Percentiles rank a stretch among this genome's conserved stretches.
Evolutionary conservation across 1,140 invertebrate genomes (phyloP).

Genomic region (Phortica variegata): DNA sequence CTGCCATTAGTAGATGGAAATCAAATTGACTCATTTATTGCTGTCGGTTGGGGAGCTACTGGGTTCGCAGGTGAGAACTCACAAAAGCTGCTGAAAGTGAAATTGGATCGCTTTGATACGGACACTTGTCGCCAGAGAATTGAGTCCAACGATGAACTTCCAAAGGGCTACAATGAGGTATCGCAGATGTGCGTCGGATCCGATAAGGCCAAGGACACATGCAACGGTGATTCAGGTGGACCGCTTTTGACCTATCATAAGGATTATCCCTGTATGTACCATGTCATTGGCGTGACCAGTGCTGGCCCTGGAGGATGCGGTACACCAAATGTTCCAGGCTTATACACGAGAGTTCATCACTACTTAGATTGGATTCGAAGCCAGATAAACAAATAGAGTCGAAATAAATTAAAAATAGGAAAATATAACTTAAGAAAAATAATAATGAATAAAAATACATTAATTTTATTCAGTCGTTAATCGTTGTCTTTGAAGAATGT

Average conservation of each 20-base stretch:
- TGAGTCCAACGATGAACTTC: constrained; percentile 40
- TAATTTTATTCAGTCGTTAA: too few relatives aligned
- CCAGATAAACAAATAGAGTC: constrained; percentile 20
- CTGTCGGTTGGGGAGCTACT: constrained; percentile 41
- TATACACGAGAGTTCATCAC: constrained; percentile 42
- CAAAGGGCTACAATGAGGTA: constrained; percentile 56
- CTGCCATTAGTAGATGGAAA: constrained; percentile 30
- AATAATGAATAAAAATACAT: neutral
- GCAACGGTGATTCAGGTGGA: constrained; percentile 50
- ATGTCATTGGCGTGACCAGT: constrained; percentile 44
- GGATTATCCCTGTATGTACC: constrained; percentile 42
- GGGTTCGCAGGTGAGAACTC: constrained; percentile 20
- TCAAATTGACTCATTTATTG: constrained; percentile 22
- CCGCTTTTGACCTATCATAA: constrained; percentile 39
- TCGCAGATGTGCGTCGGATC: constrained; percentile 71
- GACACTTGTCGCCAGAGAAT: constrained; percentile 42
- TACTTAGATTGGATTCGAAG: constrained; percentile 43
- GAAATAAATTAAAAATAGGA: neutral
- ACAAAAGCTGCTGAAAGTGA: constrained; percentile 60
- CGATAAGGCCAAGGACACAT: constrained; percentile 58
- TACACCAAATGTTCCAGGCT: constrained; percentile 31
- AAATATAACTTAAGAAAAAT: too few relatives aligned
- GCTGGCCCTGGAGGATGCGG: constrained; percentile 36
- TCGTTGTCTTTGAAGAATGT: too few relatives aligned
- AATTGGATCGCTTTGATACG: constrained; percentile 39